phyloP scores from a whole-genome alignment of 2,797 vertebrate species.

The Thunnus albacares region DNA sequence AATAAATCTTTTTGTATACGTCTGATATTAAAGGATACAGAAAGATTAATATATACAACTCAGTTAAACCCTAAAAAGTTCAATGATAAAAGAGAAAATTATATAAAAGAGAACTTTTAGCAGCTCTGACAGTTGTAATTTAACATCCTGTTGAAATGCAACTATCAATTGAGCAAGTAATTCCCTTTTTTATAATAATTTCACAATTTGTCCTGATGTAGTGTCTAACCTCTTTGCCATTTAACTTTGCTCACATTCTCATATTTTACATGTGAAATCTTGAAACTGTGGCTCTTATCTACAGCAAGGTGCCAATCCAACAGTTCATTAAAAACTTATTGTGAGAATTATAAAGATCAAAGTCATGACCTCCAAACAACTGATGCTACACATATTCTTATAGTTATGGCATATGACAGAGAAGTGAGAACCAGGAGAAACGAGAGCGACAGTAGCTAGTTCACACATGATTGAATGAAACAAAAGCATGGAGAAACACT shows the following conservation, averaged over 20 bases:
- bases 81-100: too few relatives aligned
- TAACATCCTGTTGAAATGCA: background rate
- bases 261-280: too few relatives aligned
- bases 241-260: background rate
- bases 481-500: slow-evolving; percentile 78
- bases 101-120: background rate
- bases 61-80: too few relatives aligned
- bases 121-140: background rate
- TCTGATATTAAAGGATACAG: background rate
- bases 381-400: background rate
- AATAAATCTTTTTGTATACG: background rate
- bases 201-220: background rate
- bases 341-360: slow-evolving; percentile 6
- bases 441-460: slow-evolving; percentile 11
- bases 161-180: background rate
- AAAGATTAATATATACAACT: background rate
- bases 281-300: background rate
- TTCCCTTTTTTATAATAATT: too few relatives aligned
- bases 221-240: background rate
- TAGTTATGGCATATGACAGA: background rate
- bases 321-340: background rate
- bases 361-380: slow-evolving; percentile 10
- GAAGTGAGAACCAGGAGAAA: slow-evolving; percentile 8
- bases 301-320: background rate
- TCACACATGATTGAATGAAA: slow-evolving; percentile 75